Conservation (phyloP, 2,113 vertebrate genomes). For the Cyprinus carpio region DNA sequence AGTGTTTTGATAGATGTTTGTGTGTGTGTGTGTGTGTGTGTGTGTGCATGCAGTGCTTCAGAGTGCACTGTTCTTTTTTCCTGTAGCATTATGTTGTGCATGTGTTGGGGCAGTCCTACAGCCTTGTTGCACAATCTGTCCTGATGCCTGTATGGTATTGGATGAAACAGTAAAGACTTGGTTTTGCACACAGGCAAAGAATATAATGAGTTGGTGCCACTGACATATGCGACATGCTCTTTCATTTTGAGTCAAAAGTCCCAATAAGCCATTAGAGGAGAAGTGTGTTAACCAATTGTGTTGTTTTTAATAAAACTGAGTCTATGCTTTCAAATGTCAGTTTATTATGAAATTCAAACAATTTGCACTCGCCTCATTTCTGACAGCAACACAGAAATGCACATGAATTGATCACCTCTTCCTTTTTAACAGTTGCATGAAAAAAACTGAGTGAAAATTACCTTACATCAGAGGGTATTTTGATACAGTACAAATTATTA, state of each 20-base stretch:
- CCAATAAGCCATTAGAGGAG: not conserved
- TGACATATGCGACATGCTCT: not conserved
- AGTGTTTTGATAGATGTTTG: not conserved
- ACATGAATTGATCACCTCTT: no score
- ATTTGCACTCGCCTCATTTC: not conserved
- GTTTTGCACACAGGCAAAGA: not conserved
- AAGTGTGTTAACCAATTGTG: not conserved
- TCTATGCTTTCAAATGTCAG: not conserved
- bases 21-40: not conserved
- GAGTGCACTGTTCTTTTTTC: conserved; percentile 20
- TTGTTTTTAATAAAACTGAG: not conserved
- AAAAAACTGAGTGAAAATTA: not conserved
- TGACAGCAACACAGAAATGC: no score
- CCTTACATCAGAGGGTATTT: not conserved
- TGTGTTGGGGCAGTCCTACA: conserved; percentile 59
- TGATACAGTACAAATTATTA: not conserved
- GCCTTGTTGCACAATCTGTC: conserved; percentile 70
- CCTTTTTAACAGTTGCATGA: no score
- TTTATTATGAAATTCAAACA: not conserved
- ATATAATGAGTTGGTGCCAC: not conserved
- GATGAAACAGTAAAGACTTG: conserved; percentile 58
- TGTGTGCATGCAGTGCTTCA: conserved; percentile 30
- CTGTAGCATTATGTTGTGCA: conserved; percentile 54
- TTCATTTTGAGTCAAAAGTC: not conserved
- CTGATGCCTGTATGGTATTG: conserved; percentile 67